These are phyloP conservation scores for Mactra quadrangularis DNA, from an alignment of 1,140 invertebrate genomes.

Conservation along the genomic window DNA sequence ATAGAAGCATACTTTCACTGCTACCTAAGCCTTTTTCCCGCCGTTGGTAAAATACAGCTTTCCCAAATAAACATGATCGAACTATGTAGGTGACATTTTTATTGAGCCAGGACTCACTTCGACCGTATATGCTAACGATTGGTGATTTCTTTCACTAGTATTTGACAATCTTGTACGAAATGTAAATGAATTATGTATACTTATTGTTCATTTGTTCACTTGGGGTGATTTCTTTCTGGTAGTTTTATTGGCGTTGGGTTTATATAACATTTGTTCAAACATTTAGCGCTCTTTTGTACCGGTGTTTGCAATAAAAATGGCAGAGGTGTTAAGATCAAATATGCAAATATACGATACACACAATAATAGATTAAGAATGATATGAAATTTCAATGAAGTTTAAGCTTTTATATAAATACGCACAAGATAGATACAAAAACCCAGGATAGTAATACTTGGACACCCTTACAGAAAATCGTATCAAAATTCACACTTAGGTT, in stretches of 20 bases:
- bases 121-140: too few species aligned
- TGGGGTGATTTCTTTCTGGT: constrained; percentile 20
- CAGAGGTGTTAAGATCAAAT: constrained; percentile 53
- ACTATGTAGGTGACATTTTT: too few species aligned
- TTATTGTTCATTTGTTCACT: constrained; percentile 3
- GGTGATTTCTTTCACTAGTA: constrained; percentile 21
- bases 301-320: constrained; percentile 15
- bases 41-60: too few species aligned
- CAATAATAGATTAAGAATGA: constrained; percentile 10
- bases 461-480: too few species aligned
- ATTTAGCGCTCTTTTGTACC: constrained; percentile 16
- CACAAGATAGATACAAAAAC: background rate
- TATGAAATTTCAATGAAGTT: constrained; percentile 26
- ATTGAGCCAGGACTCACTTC: too few species aligned
- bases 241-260: background rate
- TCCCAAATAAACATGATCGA: too few species aligned
- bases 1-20: too few species aligned
- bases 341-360: constrained; percentile 21
- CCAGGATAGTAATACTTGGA: too few species aligned
- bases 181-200: background rate
- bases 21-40: too few species aligned
- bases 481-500: too few species aligned
- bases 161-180: constrained; percentile 24
- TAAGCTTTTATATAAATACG: constrained; percentile 36
- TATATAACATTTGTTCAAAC: constrained; percentile 6